A percentile compares a stretch with the other conserved stretches of the same genome.
phyloP scores from a whole-genome alignment of 2,888 invertebrate genomes.

The Chrysina gloriosa region DNA sequence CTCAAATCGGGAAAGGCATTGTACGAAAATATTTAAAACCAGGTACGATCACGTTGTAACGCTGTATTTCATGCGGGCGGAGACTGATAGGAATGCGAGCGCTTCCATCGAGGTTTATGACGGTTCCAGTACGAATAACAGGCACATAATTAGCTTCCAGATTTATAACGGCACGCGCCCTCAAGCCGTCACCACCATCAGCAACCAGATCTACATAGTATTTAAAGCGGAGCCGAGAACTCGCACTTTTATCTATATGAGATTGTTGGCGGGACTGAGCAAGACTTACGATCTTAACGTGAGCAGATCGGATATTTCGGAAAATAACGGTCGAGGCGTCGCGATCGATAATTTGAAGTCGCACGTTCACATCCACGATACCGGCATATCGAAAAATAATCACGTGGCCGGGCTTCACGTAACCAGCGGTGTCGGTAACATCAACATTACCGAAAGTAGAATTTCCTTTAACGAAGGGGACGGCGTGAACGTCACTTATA shows the following conservation, averaged over 20 bases:
- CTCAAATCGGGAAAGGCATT: conserved; percentile 76
- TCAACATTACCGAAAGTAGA: conserved; percentile 91
- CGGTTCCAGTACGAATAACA: conserved; percentile 78
- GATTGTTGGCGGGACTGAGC: conserved; percentile 80
- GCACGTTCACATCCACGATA: conserved; percentile 85
- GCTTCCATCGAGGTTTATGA: conserved; percentile 83
- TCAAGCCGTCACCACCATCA: conserved; percentile 86
- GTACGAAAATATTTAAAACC: conserved; percentile 84
- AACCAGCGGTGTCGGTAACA: conserved; percentile 90
- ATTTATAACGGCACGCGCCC: conserved; percentile 89
- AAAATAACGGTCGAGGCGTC: conserved; percentile 95
- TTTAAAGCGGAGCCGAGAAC: conserved; percentile 80
- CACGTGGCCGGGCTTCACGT: conserved; percentile 93
- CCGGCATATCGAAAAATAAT: conserved; percentile 86
- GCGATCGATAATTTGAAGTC: conserved; percentile 92
- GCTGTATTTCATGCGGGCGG: conserved; percentile 84
- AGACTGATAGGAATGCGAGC: conserved; percentile 80
- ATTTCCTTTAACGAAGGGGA: conserved; percentile 93
- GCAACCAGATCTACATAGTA: conserved; percentile 82
- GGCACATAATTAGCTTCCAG: conserved; percentile 76
- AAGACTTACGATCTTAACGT: conserved; percentile 90
- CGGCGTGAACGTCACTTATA: conserved; percentile 95
- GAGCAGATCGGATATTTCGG: conserved; percentile 83
- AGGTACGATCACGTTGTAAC: conserved; percentile 84
- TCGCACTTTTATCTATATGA: conserved; percentile 81